These are phyloP conservation scores for Eulacestoma nigropectus DNA, from an alignment of 2,113 vertebrate species.

Conservation along the genomic window DNA sequence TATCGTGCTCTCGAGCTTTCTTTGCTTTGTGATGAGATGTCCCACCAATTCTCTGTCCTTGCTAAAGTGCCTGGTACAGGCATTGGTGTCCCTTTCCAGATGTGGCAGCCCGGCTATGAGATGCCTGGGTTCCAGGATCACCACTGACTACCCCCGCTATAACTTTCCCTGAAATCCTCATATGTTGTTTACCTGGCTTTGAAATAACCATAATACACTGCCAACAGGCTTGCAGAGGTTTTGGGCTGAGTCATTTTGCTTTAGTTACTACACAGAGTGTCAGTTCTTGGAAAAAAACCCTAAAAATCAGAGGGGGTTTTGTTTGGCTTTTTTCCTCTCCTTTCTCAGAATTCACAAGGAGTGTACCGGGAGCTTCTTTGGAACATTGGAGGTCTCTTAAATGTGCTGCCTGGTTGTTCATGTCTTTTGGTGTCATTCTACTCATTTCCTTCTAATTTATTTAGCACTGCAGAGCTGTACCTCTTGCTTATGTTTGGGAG, in stretches of 20 bases:
- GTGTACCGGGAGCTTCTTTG: not conserved
- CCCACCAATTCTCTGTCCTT: not conserved
- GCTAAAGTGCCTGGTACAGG: not conserved
- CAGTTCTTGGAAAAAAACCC: not conserved
- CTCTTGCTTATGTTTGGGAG: not conserved
- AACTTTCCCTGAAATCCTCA: not conserved
- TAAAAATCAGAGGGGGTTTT: not conserved
- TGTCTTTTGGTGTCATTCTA: not conserved
- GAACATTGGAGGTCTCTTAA: not conserved
- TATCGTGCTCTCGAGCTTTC: not conserved
- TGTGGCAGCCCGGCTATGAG: not conserved
- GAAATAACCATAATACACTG: not conserved
- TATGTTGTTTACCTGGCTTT: not conserved
- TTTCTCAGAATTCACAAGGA: not conserved
- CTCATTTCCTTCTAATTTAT: not conserved
- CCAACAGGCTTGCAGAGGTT: not conserved
- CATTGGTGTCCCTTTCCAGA: not conserved
- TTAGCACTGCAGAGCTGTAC: not conserved
- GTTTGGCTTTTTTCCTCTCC: not conserved
- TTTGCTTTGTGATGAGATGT: not conserved
- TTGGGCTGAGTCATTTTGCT: not conserved
- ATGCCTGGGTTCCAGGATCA: not conserved
- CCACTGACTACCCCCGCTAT: not conserved
- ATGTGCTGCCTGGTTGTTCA: not conserved
- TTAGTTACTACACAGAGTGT: not conserved